These are phyloP conservation scores for Antigone vipio DNA, from an alignment of 2,113 vertebrate species.

Conservation along the genomic window DNA sequence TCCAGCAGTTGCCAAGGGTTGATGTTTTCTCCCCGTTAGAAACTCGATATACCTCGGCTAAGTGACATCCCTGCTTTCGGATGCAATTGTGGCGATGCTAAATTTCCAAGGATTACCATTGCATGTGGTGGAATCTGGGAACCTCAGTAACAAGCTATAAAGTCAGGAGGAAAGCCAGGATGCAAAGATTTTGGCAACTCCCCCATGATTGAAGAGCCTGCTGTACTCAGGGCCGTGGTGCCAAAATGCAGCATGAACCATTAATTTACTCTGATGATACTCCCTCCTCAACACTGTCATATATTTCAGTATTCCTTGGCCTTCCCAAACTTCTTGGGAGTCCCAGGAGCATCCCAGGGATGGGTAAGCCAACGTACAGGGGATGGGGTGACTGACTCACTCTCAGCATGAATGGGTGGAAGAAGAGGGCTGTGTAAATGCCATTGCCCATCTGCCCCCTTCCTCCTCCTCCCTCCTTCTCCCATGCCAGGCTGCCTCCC, in stretches of 20 bases:
- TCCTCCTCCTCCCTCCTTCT: background rate
- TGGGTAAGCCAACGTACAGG: background rate
- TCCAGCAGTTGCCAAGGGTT: background rate
- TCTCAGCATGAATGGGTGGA: background rate
- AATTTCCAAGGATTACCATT: background rate
- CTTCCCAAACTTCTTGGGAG: background rate
- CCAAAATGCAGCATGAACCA: background rate
- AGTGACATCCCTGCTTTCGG: background rate
- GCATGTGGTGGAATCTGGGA: background rate
- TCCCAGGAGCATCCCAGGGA: background rate
- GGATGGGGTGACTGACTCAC: rapidly evolving
- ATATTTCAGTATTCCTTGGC: background rate
- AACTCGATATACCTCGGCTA: background rate
- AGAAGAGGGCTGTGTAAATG: background rate
- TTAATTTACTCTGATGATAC: background rate
- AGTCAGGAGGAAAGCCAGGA: slow-evolving; percentile 3
- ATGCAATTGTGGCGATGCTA: background rate
- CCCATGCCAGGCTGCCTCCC: background rate
- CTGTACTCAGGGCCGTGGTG: background rate
- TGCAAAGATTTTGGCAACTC: background rate
- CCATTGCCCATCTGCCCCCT: background rate
- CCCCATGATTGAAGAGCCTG: background rate
- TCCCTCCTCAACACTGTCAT: background rate
- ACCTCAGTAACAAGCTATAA: background rate
- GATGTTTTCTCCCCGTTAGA: background rate